phyloP scores from a whole-genome alignment of 2,888 invertebrate genomes.

The Papilio gigon region DNA sequence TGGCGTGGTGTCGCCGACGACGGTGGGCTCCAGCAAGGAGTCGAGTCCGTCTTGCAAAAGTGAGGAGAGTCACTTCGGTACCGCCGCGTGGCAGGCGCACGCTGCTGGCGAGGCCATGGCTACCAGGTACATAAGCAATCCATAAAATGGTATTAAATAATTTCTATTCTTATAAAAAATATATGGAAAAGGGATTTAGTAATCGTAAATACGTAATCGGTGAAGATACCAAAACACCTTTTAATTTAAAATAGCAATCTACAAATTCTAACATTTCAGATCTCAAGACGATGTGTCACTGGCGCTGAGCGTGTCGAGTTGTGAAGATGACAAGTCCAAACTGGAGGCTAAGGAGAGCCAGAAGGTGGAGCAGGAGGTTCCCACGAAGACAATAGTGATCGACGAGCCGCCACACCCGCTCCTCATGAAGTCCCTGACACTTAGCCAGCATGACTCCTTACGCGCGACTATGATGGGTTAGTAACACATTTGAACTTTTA shows the following conservation, averaged over 20 bases:
- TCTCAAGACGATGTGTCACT: constrained; percentile 80
- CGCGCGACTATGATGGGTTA: constrained; percentile 77
- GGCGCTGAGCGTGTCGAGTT: constrained; percentile 78
- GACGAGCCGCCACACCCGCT: constrained; percentile 78
- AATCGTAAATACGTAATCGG: too few species aligned
- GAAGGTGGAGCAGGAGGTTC: constrained; percentile 58
- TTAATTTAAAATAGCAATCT: constrained; percentile 17
- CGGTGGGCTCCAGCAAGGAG: constrained; percentile 76
- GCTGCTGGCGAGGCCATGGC: constrained; percentile 82
- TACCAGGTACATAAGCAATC: constrained; percentile 60
- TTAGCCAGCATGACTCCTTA: constrained; percentile 74
- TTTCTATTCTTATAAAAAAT: too few species aligned
- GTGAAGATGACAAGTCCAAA: constrained; percentile 78
- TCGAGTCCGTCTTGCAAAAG: constrained; percentile 80
- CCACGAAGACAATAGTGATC: constrained; percentile 72
- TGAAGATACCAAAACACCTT: not conserved
- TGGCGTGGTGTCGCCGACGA: constrained; percentile 71
- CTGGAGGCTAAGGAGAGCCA: constrained; percentile 61
- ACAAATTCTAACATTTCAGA: constrained; percentile 54
- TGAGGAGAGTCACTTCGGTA: constrained; percentile 77
- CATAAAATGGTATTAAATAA: not conserved
- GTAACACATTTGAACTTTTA: constrained; percentile 41
- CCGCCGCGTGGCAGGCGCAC: constrained; percentile 76
- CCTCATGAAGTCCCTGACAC: constrained; percentile 76
- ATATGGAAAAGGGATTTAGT: too few species aligned